Evolutionary conservation across 2,888 invertebrate genomes (phyloP), one percentile per base, ranked within the genome.

Genomic region (Agrochola litura): DNA sequence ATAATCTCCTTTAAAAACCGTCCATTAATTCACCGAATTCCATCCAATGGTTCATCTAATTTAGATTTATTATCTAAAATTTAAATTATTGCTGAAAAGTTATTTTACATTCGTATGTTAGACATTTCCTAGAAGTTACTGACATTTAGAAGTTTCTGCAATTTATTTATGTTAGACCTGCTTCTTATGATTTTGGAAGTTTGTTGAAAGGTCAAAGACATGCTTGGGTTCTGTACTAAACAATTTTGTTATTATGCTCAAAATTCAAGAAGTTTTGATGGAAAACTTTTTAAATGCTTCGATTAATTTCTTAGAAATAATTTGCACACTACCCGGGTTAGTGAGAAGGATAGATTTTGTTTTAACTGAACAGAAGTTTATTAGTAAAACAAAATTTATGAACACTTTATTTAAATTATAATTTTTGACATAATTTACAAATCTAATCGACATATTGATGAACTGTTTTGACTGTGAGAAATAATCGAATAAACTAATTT

Each of bases 201-300:
- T 56, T 46, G 37, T 43, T 46, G 37, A 77, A 77, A 77, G 70
- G 70, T 78, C 69, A 65, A 64, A 25, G 2, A 58, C 9, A n/a
- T 1, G 37, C 3, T 56, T 30, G 14, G 30, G n/a, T 54, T 54
- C 37, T 25, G 43, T 66, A 5, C 14, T 60, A n/a, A 64, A 41
- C 30, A 37, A 46, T 54, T n/a, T 77, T 68, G 6, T 77, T 68
- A 9, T 70, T 67, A 16, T 37, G 46, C 6, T 10, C 6, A 30
- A 6, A 14, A 19, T 30, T 60, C 10, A 49, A 60, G 1, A 30
- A 66, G n/a, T 19, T 30, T 49, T n/a, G n/a, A n/a, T 5, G 16
- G 16, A n/a, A 49, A 74, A 56, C 63, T 56, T 56, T 16, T 9
- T 2, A 37, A n/a, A 25, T 9, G 5, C 3, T 60, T 25, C 19